These are phyloP conservation scores for Engystomops pustulosus DNA, from an alignment of 2,113 vertebrate genomes.

Conservation along the genomic window DNA sequence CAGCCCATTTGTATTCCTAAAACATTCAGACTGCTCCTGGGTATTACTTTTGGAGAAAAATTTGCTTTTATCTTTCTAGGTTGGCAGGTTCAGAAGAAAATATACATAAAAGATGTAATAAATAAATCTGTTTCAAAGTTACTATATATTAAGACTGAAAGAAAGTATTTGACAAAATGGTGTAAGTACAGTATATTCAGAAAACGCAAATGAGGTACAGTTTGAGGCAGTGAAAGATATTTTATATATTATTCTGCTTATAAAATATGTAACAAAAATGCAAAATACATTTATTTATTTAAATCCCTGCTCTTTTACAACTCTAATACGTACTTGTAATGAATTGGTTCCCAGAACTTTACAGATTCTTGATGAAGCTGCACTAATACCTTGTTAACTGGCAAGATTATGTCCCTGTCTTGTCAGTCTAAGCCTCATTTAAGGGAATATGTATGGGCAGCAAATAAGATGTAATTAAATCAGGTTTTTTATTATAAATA, in stretches of 20 bases:
- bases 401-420: neutral
- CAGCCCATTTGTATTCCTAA: neutral
- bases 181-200: neutral
- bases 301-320: neutral
- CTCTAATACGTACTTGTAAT: neutral
- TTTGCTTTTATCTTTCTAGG: neutral
- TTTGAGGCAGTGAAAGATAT: no score
- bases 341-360: neutral
- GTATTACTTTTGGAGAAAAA: neutral
- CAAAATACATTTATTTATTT: neutral
- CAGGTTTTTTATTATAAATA: neutral
- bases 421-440: neutral
- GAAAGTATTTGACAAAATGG: conserved; percentile 1
- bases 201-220: no score
- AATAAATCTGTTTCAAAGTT: conserved; percentile 6
- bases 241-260: no score
- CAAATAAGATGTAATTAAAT: neutral
- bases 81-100: neutral
- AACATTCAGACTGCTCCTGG: neutral
- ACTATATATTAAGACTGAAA: neutral
- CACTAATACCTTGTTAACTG: neutral
- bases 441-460: neutral
- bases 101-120: neutral
- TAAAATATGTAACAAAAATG: neutral
- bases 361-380: neutral